Evolutionary conservation across 1,140 invertebrate genomes (phyloP).

Genomic region (Heliconius himera): DNA sequence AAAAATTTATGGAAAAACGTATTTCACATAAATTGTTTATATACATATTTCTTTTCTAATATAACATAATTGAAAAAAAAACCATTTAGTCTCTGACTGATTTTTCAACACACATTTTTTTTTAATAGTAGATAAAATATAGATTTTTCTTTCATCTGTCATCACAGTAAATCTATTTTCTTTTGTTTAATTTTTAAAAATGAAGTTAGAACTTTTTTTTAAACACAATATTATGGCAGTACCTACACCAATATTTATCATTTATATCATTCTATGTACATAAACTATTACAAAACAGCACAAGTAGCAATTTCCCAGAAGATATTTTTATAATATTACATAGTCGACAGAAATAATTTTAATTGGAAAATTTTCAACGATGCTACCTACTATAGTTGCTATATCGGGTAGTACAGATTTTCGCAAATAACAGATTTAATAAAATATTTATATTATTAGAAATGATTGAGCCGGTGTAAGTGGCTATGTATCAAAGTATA

Average conservation of each 20-base stretch:
- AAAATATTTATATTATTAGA: slow-evolving; percentile 45
- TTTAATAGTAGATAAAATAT: too few species aligned
- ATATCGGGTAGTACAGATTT: slow-evolving; percentile 4
- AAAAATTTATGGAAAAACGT: background rate
- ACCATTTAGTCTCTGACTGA: too few species aligned
- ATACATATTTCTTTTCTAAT: background rate
- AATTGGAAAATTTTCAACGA: slow-evolving; percentile 20
- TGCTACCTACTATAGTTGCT: slow-evolving; percentile 18
- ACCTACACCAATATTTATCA: background rate
- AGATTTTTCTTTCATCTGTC: too few species aligned
- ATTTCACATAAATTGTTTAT: background rate
- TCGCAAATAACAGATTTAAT: slow-evolving; percentile 35
- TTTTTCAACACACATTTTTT: too few species aligned
- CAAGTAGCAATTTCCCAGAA: slow-evolving; percentile 5
- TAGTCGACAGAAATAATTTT: slow-evolving; percentile 23
- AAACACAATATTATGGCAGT: background rate
- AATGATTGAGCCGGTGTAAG: slow-evolving; percentile 41
- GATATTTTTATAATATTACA: slow-evolving; percentile 19
- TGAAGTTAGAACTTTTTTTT: background rate
- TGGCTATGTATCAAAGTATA: slow-evolving; percentile 42
- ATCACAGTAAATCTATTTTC: background rate
- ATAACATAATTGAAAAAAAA: too few species aligned
- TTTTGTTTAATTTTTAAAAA: background rate
- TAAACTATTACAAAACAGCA: slow-evolving; percentile 1
- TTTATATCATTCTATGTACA: background rate